Evolutionary conservation across 2,888 invertebrate species (phyloP), one percentile per base, ranked within the genome.

Genomic region (Tachina lurida): DNA sequence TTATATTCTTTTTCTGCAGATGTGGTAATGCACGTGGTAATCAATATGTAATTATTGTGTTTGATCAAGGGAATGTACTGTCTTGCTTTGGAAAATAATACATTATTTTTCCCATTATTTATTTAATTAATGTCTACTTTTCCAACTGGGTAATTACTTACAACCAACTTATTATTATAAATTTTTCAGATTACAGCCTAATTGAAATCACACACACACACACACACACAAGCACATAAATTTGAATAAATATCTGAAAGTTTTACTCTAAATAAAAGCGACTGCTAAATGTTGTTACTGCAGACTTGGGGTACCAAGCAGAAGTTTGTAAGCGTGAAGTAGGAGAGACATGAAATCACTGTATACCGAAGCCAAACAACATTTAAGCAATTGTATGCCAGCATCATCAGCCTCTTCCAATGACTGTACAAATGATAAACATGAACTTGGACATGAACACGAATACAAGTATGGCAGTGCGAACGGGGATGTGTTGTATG

Each of bases 321-420:
- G 22, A 49, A 15, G 49, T 54, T 22, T 22, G 43, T 45, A 43
- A 43, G 52, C 31, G 58, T 43, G 22, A 1, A 43, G 70, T 75
- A 90, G 90, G 89, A 89, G 89, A 88, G 83, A 81, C 75, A 91
- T 91, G 91, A 91, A 90, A 88, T 89, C 90, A 78, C 89, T 91
- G 77, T 91, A 90, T 77, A 89, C 87, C 31, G 91, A 91, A 87
- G 89, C 90, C 39, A 90, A 90, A 86, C 88, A 90, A 82, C 91
- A 91, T 87, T 87, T 91, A 19, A 89, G 89, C 85, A 89, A 89
- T 43, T 91, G 90, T 79, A 89, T 90, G 89, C 88, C 79, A 9
- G 58, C 80, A 31, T 41, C 81, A 17, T 74, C 71, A 19, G 73
- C 88, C 41, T 45, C 86, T 65, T 74, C 84, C 10, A 75, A 73